Evolutionary conservation across 1,140 invertebrate species (phyloP), one percentile per base, ranked within the genome.

Genomic region (Camponotus vicinus): DNA sequence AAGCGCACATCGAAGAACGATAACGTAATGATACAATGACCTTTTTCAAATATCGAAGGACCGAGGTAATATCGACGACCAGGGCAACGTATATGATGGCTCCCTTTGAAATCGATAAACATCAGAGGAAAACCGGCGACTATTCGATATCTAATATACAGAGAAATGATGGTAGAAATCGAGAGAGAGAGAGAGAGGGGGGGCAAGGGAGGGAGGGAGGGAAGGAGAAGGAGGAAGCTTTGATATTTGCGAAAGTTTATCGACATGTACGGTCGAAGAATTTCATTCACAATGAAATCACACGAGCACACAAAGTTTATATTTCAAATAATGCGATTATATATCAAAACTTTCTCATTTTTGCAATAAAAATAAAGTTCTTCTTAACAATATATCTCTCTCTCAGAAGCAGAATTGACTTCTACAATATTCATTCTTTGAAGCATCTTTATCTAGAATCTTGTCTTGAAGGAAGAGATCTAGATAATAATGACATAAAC

Each of bases 31-130:
- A 75, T 45, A 61, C 55, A 83, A 73, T 73, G 21, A 55, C 11
- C 42, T 45, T 11, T 73, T n/a, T 57, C 37, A 18, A 13, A 37
- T 73, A 49, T 73, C 69, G 32, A 83, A 49, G 40, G 27, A 63
- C 40, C 13, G 32, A 32, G 4, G 13, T 27, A 61, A 73, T 59
- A 82, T 82, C 45, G 70, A 59, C 40, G 79, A 73, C 42, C 18
- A 55, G 7, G n/a, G 3, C 11, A 61, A 82, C 55, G 49, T 52
- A 37, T 37, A 55, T 18, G n/a, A 73, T 7, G n/a, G 34, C 15
- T 37, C 73, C 42, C 27, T 73, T 75, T 61, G 55, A 61, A 49
- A 83, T 61, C 40, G 79, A 82, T 59, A 70, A 40, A 49, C 37
- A 80, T 49, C 70, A 27, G 11, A 59, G 2, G 67, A 61, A 83